These are phyloP conservation scores for Cyanistes caeruleus DNA, from an alignment of 2,113 vertebrate genomes.

Conservation along the genomic window DNA sequence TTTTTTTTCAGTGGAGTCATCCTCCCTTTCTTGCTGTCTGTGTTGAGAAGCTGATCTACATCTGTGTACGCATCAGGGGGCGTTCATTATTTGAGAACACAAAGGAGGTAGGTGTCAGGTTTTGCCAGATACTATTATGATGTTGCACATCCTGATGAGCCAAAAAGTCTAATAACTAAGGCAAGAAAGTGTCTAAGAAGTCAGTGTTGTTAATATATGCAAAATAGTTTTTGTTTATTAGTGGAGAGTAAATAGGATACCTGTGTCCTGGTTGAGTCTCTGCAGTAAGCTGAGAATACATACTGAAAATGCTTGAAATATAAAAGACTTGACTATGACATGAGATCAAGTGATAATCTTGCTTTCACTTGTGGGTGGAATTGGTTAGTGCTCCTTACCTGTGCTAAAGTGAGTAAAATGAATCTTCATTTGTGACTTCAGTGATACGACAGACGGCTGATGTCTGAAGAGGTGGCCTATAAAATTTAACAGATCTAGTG, in stretches of 20 bases:
- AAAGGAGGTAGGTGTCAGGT: not conserved
- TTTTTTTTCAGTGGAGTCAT: not conserved
- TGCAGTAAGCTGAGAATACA: not conserved
- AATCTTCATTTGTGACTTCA: not conserved
- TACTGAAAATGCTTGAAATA: not conserved
- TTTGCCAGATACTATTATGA: not conserved
- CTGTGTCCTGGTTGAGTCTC: not conserved
- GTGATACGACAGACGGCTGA: not conserved
- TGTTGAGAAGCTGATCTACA: not conserved
- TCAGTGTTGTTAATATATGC: not conserved
- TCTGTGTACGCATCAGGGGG: not conserved
- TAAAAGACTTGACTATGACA: not conserved
- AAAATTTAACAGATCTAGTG: not conserved
- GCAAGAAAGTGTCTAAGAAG: not conserved
- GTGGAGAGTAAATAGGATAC: not conserved
- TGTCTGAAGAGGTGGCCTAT: not conserved
- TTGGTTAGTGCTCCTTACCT: not conserved
- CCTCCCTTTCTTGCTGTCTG: not conserved
- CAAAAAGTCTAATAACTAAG: not conserved
- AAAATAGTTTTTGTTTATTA: not conserved
- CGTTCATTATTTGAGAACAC: not conserved
- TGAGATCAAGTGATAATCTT: not conserved
- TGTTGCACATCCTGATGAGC: not conserved
- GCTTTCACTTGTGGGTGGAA: not conserved
- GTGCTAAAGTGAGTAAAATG: not conserved